These are phyloP conservation scores for Etheostoma nigrum DNA, from an alignment of 2,797 vertebrate species.

Conservation along the genomic window DNA sequence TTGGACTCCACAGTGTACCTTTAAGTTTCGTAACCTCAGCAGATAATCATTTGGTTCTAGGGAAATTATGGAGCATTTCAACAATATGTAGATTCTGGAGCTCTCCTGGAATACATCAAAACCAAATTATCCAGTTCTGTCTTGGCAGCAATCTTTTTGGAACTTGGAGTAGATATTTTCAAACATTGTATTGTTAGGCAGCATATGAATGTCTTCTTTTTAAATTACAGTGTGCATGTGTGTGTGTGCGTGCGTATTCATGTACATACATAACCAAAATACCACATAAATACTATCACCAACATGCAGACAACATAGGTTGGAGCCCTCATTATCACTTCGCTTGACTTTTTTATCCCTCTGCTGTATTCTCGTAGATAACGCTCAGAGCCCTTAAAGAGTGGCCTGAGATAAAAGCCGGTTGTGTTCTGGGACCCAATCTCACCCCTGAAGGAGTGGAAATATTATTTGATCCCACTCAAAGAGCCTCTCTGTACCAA, in stretches of 20 bases:
- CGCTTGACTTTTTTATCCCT: slow-evolving; percentile 39
- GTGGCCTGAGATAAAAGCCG: slow-evolving; percentile 66
- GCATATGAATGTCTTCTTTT: slow-evolving; percentile 26
- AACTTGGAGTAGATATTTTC: background rate
- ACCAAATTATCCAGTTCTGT: background rate
- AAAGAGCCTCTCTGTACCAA: slow-evolving; percentile 57
- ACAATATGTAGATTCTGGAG: slow-evolving; percentile 7
- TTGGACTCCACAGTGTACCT: slow-evolving; percentile 3
- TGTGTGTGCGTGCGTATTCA: background rate
- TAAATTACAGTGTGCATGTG: slow-evolving; percentile 1
- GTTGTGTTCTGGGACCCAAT: slow-evolving; percentile 56
- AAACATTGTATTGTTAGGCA: background rate
- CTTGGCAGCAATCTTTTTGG: background rate
- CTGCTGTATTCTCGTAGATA: slow-evolving; percentile 36
- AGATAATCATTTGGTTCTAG: slow-evolving; percentile 26
- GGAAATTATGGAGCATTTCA: slow-evolving; percentile 16
- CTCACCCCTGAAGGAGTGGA: slow-evolving; percentile 57
- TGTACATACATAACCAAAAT: slow-evolving; percentile 21
- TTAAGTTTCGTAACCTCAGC: slow-evolving; percentile 10
- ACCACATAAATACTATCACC: slow-evolving; percentile 44
- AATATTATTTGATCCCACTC: slow-evolving; percentile 78
- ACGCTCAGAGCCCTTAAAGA: slow-evolving; percentile 37
- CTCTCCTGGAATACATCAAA: slow-evolving; percentile 11
- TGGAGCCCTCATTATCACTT: slow-evolving; percentile 32
- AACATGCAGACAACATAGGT: slow-evolving; percentile 43